These are phyloP conservation scores for Chloroceryle inda DNA, from an alignment of 2,797 vertebrate species.

Conservation along the genomic window DNA sequence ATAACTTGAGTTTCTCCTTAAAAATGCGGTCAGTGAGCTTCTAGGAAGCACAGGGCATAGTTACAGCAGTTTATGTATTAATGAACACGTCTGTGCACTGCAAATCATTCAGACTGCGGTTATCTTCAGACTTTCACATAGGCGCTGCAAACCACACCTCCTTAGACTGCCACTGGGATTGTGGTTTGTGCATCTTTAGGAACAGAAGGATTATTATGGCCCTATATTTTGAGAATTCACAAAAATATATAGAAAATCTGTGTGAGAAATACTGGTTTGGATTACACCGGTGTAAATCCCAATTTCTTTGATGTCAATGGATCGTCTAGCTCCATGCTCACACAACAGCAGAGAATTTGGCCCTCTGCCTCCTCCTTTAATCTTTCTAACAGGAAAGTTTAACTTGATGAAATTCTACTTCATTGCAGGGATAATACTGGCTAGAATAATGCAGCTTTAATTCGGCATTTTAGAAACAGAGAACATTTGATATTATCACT, in stretches of 20 bases:
- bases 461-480: neutral
- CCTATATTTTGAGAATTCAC: neutral
- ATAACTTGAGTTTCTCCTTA: neutral
- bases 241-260: neutral
- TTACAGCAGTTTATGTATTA: neutral
- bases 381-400: neutral
- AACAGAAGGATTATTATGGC: neutral
- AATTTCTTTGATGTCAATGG: neutral
- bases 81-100: neutral
- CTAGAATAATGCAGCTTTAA: neutral
- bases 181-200: neutral
- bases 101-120: neutral
- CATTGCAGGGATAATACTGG: neutral
- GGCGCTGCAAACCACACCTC: neutral
- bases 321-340: neutral
- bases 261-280: neutral
- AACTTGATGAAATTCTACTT: neutral
- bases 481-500: neutral
- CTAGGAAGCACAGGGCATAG: neutral
- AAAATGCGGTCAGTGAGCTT: neutral
- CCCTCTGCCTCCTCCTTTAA: slow-evolving; percentile 37
- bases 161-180: neutral
- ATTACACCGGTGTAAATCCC: neutral
- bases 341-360: neutral
- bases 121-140: neutral